Percentiles rank a stretch among this genome's conserved stretches.
These are phyloP conservation scores for Meta bourneti DNA, from an alignment of 2,888 invertebrate species.

Conservation along the genomic window DNA sequence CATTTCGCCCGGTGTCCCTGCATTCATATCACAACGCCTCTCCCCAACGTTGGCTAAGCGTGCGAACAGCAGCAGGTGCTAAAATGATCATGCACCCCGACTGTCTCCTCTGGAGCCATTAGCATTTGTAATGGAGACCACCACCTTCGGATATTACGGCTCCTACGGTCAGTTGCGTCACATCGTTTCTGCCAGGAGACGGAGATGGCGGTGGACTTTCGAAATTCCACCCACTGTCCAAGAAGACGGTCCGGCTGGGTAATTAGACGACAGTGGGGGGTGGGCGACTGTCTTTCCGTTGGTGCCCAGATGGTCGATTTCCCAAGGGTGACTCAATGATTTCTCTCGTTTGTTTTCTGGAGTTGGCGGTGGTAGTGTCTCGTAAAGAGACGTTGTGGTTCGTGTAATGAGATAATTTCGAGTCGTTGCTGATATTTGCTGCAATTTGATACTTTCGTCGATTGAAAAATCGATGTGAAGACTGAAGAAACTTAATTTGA, in stretches of 20 bases:
- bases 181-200: no score
- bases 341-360: conserved; percentile 9
- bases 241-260: not conserved
- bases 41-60: not conserved
- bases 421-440: no score
- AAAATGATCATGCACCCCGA: conserved; percentile 32
- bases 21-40: conserved; percentile 10
- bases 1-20: not conserved
- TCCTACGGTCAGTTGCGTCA: conserved; percentile 34
- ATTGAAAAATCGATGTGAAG: no score
- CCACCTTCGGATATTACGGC: conserved; percentile 33
- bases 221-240: not conserved
- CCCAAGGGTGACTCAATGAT: no score
- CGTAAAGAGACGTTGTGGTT: no score
- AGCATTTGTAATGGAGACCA: conserved; percentile 64
- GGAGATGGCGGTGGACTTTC: no score
- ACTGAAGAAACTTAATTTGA: no score
- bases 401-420: no score
- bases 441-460: no score
- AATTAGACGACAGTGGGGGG: not conserved
- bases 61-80: conserved; percentile 53
- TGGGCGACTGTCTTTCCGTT: not conserved
- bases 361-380: not conserved
- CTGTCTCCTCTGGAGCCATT: conserved; percentile 38
- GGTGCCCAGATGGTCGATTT: not conserved